These are phyloP conservation scores for Potamilus streckersoni DNA, from an alignment of 1,140 invertebrate species.

Conservation along the genomic window DNA sequence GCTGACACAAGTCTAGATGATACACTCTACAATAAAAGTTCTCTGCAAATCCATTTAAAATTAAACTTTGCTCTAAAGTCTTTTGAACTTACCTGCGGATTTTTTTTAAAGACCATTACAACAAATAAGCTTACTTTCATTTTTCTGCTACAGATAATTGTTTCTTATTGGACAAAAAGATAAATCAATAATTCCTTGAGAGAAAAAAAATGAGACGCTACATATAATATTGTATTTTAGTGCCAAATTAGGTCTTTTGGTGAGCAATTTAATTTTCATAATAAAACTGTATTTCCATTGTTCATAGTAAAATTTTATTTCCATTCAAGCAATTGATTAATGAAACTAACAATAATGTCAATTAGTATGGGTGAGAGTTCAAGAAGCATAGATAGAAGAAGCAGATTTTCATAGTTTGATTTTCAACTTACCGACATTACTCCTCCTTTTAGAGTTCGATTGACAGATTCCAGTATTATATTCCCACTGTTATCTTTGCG, in stretches of 20 bases:
- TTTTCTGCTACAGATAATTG: neutral
- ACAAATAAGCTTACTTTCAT: neutral
- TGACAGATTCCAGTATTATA: conserved; percentile 29
- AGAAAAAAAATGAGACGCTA: neutral
- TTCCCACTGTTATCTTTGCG: conserved; percentile 9
- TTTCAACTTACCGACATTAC: conserved; percentile 46
- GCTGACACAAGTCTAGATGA: too few species aligned
- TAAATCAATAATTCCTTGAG: neutral
- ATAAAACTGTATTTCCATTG: neutral
- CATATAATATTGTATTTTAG: neutral
- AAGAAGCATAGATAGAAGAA: neutral
- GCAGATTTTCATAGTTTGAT: neutral
- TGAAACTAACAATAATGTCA: neutral
- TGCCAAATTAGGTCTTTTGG: neutral
- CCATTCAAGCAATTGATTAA: neutral
- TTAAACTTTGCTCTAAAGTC: neutral
- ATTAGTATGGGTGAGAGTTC: neutral
- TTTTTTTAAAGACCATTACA: neutral
- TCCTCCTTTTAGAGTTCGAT: conserved; percentile 40
- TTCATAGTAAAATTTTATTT: neutral
- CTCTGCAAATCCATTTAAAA: conserved; percentile 1
- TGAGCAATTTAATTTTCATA: neutral
- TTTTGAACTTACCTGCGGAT: neutral
- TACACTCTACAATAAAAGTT: too few species aligned
- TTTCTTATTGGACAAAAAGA: neutral